Conservation (phyloP, 2,113 vertebrate genomes). For the Bombycilla garrulus region DNA sequence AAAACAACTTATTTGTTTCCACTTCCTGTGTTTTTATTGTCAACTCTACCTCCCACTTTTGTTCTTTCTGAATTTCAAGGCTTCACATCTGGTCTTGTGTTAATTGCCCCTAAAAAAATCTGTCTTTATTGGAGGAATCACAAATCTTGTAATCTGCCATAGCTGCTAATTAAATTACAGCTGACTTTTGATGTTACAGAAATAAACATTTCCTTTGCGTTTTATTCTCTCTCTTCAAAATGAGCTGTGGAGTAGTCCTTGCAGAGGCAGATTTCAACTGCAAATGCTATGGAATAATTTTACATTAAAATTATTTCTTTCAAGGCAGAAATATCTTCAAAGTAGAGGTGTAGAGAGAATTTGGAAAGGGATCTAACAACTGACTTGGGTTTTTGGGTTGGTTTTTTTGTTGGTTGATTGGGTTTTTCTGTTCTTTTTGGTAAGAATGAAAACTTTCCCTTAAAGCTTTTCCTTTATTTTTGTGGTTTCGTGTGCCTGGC, state of each 20-base stretch:
- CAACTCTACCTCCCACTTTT: background rate
- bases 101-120: slow-evolving; percentile 17
- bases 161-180: slow-evolving; percentile 59
- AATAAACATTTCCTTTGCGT: slow-evolving; percentile 19
- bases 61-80: slow-evolving; percentile 21
- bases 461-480: background rate
- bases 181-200: background rate
- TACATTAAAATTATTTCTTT: background rate
- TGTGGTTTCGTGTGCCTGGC: background rate
- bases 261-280: background rate
- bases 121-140: background rate
- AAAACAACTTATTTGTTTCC: background rate
- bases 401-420: background rate
- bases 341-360: background rate
- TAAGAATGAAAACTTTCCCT: background rate
- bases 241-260: background rate
- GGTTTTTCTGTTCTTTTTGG: background rate
- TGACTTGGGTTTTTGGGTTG: background rate
- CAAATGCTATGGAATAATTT: background rate
- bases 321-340: background rate
- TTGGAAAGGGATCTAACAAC: background rate
- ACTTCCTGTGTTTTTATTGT: background rate
- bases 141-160: slow-evolving; percentile 12
- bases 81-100: slow-evolving; percentile 39
- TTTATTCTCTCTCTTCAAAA: background rate